Base-by-base conservation (phyloP, 2,797 vertebrate species). In the Manis pentadactyla region DNA sequence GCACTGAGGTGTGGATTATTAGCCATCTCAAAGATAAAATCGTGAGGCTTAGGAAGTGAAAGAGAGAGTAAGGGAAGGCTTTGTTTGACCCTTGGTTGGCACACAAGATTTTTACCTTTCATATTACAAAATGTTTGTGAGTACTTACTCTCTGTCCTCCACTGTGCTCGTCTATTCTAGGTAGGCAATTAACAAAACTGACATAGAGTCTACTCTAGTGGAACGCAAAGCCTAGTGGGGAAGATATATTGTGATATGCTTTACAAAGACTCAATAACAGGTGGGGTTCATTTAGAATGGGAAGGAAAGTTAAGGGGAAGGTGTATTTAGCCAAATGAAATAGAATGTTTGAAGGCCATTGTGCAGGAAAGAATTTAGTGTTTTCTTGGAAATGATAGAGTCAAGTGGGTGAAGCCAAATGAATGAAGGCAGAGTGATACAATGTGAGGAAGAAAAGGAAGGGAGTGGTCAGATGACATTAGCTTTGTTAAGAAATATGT, bases 11-110 rank as follows among this genome's bases (percentile, higher is more conserved):
- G 27, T n/a, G 42, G 15, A 37, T 63, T 53, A 63, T 86, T 63
- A 42, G 53, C 14, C 37, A 64, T 86, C 63, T 75, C 71, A 82
- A 84, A 96, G 46, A 46, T 53, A 90, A 77, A 55, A 94, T 11
- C 13, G 18, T 74, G 18, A 85, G 49, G 9, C 11, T n/a, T 68
- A 25, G 37, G 7, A 92, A 37, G 18, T 59, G 61, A 77, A 73
- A 90, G 25, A 79, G 18, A 84, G 63, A 29, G 6, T 15, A 79
- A 78, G 5, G 27, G 31, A 27, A 74, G 14, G 0, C 1, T 68
- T 39, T 34, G 42, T 63, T 18, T 78, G 53, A 25, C 7, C 39
- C 25, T 37, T 34, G 4, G 4, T 53, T 78, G 23, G 8, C 53
- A 61, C 2, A 10, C 3, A 53, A 9, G 18, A 18, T 68, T 46